Base-by-base conservation (phyloP, 1,140 invertebrate species). In the Trachymyrmex septentrionalis region DNA sequence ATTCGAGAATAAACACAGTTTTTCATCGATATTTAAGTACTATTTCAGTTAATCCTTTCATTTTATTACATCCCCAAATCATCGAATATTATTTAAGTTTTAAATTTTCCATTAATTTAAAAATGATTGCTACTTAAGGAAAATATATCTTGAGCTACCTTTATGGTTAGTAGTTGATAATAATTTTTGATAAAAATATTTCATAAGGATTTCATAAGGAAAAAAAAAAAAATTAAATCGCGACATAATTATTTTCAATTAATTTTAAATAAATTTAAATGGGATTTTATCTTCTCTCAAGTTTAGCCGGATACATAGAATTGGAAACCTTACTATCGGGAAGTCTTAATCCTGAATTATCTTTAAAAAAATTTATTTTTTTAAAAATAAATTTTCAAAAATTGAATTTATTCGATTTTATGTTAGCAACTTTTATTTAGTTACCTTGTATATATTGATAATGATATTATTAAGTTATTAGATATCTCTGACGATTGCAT, bases 1-100 rank as follows among this genome's bases (percentile, higher is more conserved):
- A 48, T 48, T 73, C 53, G 34, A 59, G 27, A 84, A 84, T 84
- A 84, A 84, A 75, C 9, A 72, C 19, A 73, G 19, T 73, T 82
- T 72, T 73, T 5, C 55, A 73, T 84, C 34, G 24, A 84, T 21
- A n/a, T 73, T 73, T 55, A 14, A 67, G 24, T 71, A 72, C 38
- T 82, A 6, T 34, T 59, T 61, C 6, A 84, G 55, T 73, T 73
- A 3, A 34, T 24, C 38, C 27, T 73, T 84, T 44, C n/a, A 72
- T 48, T 82, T 59, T 9, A 30, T 27, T 57, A 27, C 21, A 82
- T 10, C 30, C 14, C 19, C 21, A 72, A 72, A 24, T 38, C 10
- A 30, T 30, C 16, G 16, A 63, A 14, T 64, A 3, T 61, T 4
- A 38, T 63, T 24, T 76, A 44, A 5, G 24, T 5, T 27, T 34